Evolutionary conservation across 2,888 invertebrate species (phyloP).

Genomic region (Matsumyia berberina): DNA sequence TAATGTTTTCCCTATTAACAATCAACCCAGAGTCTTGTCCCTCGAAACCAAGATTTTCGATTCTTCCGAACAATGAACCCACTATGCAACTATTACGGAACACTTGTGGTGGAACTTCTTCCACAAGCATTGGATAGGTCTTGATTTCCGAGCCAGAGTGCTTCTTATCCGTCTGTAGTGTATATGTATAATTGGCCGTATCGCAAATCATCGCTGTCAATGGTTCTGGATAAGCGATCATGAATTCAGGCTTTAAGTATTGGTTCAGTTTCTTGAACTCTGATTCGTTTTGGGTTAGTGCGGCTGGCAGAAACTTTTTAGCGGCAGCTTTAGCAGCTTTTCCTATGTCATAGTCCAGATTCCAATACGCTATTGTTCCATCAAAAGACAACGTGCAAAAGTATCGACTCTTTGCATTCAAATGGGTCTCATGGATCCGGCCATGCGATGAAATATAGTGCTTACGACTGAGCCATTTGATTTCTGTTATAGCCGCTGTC

Average conservation of each 20-base stretch:
- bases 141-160: constrained; percentile 39
- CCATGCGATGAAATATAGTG: constrained; percentile 87
- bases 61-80: constrained; percentile 81
- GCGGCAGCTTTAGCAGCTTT: constrained; percentile 73
- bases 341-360: constrained; percentile 84
- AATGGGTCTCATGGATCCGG: constrained; percentile 84
- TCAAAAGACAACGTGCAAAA: constrained; percentile 89
- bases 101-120: too few relatives aligned
- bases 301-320: constrained; percentile 85
- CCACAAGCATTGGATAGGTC: constrained; percentile 77
- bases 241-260: constrained; percentile 87
- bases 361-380: constrained; percentile 89
- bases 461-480: constrained; percentile 89
- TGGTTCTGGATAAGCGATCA: constrained; percentile 84
- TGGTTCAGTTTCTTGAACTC: constrained; percentile 87
- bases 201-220: constrained; percentile 82
- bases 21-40: constrained; percentile 87
- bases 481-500: constrained; percentile 87
- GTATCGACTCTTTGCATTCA: constrained; percentile 85
- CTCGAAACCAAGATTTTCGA: constrained; percentile 86
- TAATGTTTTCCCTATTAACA: constrained; percentile 86
- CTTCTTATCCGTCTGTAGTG: constrained; percentile 62
- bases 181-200: constrained; percentile 78
- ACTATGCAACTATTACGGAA: constrained; percentile 79
- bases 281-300: constrained; percentile 87